These are phyloP conservation scores for Trisateles emortualis DNA, from an alignment of 2,888 invertebrate species.

Conservation along the genomic window DNA sequence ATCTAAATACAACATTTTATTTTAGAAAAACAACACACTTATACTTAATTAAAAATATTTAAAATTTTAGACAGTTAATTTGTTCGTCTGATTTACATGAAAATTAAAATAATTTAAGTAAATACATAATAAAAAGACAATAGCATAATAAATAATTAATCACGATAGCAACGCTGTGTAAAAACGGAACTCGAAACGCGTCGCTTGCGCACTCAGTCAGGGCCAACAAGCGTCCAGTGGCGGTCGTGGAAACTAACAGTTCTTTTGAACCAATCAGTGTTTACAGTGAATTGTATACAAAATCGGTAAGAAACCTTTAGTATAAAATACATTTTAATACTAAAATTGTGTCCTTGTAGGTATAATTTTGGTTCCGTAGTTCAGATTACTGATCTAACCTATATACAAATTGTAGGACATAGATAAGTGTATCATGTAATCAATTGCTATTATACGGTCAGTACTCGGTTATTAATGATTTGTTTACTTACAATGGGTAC, in stretches of 20 bases:
- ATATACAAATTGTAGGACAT: neutral
- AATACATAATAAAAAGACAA: neutral
- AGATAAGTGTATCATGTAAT: neutral
- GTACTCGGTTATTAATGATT: no score
- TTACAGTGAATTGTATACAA: conserved; percentile 15
- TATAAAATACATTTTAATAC: no score
- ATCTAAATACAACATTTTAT: no score
- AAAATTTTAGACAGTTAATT: no score
- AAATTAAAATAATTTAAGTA: no score
- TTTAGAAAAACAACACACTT: no score
- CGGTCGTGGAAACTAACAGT: conserved; percentile 25
- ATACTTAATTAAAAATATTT: no score
- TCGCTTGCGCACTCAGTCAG: conserved; percentile 53
- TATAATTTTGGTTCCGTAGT: no score
- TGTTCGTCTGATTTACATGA: no score
- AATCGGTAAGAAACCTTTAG: neutral
- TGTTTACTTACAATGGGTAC: no score
- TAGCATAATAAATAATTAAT: conserved; percentile 3
- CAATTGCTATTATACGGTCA: neutral
- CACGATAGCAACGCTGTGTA: neutral
- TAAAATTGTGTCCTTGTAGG: no score
- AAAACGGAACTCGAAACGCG: conserved; percentile 18
- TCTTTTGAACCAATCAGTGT: neutral
- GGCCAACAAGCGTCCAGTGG: conserved; percentile 44
- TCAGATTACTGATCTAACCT: no score